Base-by-base conservation (phyloP, 1,140 invertebrate species). In the Himalopsyche phryganea region DNA sequence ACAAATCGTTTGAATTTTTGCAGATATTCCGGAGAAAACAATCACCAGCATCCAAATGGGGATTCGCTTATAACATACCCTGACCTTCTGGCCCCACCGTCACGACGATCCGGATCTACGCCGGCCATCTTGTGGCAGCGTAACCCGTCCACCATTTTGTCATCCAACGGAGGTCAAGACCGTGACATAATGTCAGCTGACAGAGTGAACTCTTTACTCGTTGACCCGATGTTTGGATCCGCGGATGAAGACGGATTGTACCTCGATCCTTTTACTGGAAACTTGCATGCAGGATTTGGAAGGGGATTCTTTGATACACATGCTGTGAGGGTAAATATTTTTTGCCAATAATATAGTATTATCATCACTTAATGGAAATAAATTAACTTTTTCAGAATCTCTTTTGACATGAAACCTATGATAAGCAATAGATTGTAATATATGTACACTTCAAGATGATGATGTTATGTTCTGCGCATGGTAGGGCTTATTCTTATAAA, bases 11-110 rank as follows among this genome's bases (percentile, higher is more conserved):
- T 28, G 4, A 9, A 28, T 41, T 63, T 54, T 57, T 68, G 60
- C 45, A 65, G 66, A 47, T 66, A 68, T 46, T 68, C 60, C 35
- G 51, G 45, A 33, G 62, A 66, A 14, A 59, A 46, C 13, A 48
- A 58, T 20, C 53, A 50, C 41, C 66, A 51, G 56, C 65, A 44
- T 46, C 64, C 46, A 19, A 11, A 33, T 13, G 2, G n/a, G 7
- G 57, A 59, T 11, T 69, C 70, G n/a, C 60, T 73, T 42, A 63
- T 75, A 49, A 57, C 68, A 5, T 75, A 74, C 60, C 72, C 73
- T 1, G 68, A 75, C 65, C 50, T 74, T 18, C 66, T 75, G 35
- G 71, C 71, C 18, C 71, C 71, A 9, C 66, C 67, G 42, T 48
- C 66, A 23, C 61, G 68, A 19, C 54, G 61, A 36, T 28, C 61